A percentile compares a stretch with the other conserved stretches of the same genome.
These are phyloP conservation scores for Pseudomyrmex dendroicus DNA, from an alignment of 1,140 invertebrate genomes.

Conservation along the genomic window DNA sequence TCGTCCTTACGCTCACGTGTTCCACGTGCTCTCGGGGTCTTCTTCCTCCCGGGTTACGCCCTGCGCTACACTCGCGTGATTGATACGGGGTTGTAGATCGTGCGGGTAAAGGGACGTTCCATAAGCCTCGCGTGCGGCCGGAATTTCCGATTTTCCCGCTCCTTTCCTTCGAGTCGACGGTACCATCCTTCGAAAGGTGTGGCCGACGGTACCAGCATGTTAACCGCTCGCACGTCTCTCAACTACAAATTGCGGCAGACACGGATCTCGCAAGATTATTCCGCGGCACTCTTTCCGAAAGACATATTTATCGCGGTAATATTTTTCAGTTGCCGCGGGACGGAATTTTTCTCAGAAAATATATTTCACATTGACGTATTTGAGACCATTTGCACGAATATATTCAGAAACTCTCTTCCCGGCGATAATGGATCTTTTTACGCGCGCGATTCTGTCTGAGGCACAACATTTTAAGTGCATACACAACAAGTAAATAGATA, in stretches of 20 bases:
- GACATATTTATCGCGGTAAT: not conserved
- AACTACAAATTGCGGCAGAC: conserved; percentile 34
- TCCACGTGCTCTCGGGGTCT: conserved; percentile 42
- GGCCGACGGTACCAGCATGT: conserved; percentile 47
- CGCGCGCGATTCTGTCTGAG: too few species aligned
- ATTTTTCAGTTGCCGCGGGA: not conserved
- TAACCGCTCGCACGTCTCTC: conserved; percentile 34
- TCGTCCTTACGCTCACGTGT: conserved; percentile 63
- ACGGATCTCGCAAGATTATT: conserved; percentile 17
- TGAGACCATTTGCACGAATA: not conserved
- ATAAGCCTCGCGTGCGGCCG: conserved; percentile 71
- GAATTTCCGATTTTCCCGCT: conserved; percentile 75
- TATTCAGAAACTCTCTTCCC: not conserved
- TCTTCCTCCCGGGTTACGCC: conserved; percentile 28
- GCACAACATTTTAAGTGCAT: too few species aligned
- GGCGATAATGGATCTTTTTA: too few species aligned
- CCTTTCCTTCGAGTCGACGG: conserved; percentile 36
- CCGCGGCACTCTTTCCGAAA: conserved; percentile 7
- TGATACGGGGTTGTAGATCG: conserved; percentile 71
- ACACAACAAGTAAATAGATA: too few species aligned
- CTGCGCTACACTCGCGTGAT: conserved; percentile 67
- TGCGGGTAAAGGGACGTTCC: conserved; percentile 64
- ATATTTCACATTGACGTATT: too few species aligned
- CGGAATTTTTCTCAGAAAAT: too few species aligned
- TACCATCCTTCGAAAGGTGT: conserved; percentile 27